A percentile compares a stretch with the other conserved stretches of the same genome.
Evolutionary conservation across 2,888 invertebrate genomes (phyloP).

Genomic region (Ectobius pallidus): DNA sequence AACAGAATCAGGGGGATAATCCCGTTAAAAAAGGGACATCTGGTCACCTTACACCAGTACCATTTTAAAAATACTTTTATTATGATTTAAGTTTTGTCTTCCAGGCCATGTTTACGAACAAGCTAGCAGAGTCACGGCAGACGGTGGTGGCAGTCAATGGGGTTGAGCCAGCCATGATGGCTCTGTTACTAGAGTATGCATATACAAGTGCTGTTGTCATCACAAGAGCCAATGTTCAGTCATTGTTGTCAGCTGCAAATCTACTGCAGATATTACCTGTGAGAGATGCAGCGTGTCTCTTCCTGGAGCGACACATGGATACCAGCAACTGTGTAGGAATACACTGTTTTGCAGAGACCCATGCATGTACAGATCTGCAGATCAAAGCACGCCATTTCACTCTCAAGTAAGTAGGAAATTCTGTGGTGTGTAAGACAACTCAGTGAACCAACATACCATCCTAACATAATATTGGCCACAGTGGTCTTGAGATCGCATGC

Average conservation of each 20-base stretch:
- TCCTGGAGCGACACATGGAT: slow-evolving; percentile 56
- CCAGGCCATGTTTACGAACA: slow-evolving; percentile 55
- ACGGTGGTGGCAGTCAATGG: slow-evolving; percentile 54
- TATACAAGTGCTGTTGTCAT: slow-evolving; percentile 55
- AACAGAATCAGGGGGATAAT: too few species aligned
- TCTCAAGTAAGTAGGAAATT: slow-evolving; percentile 48
- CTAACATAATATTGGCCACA: too few species aligned
- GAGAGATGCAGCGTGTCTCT: slow-evolving; percentile 55
- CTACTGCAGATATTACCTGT: slow-evolving; percentile 54
- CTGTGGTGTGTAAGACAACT: too few species aligned
- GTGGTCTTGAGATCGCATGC: too few species aligned
- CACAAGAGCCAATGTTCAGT: slow-evolving; percentile 55
- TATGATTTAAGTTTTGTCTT: neutral
- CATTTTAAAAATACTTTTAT: neutral
- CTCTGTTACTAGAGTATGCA: slow-evolving; percentile 55
- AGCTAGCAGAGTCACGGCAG: slow-evolving; percentile 55
- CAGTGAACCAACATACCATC: too few species aligned
- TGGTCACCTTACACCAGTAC: neutral
- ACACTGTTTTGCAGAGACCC: slow-evolving; percentile 59
- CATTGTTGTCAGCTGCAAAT: slow-evolving; percentile 55
- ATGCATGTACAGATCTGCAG: slow-evolving; percentile 56
- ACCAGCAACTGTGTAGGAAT: slow-evolving; percentile 58
- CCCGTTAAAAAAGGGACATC: too few species aligned
- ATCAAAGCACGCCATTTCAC: slow-evolving; percentile 55
- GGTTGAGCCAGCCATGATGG: slow-evolving; percentile 54